phyloP scores from a whole-genome alignment of 2,888 invertebrate species.

The Melangyna quadrimaculata region DNA sequence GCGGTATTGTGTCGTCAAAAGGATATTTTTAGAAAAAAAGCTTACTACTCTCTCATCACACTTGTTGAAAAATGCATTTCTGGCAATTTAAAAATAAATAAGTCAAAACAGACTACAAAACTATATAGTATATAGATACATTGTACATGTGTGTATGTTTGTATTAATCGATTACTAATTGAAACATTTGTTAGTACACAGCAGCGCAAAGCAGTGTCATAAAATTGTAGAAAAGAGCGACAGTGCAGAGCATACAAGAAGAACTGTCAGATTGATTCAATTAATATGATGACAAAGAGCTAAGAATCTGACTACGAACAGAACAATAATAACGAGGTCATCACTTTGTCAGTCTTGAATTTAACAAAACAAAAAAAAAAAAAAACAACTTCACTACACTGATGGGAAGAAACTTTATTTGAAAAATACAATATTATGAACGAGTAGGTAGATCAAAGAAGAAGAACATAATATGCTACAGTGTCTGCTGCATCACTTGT shows the following conservation, averaged over 20 bases:
- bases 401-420: background rate
- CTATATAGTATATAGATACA: no score
- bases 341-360: conserved; percentile 9
- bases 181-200: background rate
- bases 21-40: conserved; percentile 55
- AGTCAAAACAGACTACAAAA: background rate
- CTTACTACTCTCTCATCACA: conserved; percentile 10
- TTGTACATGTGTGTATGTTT: no score
- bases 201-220: conserved; percentile 2
- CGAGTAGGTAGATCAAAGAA: conserved; percentile 13
- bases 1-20: background rate
- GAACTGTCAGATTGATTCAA: conserved; percentile 17
- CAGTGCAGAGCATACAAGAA: conserved; percentile 6
- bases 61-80: conserved; percentile 28
- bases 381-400: background rate
- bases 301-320: conserved; percentile 9
- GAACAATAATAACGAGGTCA: conserved; percentile 49
- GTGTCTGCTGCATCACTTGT: background rate
- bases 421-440: background rate
- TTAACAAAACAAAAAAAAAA: no score
- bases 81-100: background rate
- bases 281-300: conserved; percentile 37
- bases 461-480: conserved; percentile 18
- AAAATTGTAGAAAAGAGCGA: background rate
- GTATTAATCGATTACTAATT: conserved; percentile 50